Conservation (phyloP, 1,140 invertebrate genomes). For the Helicoverpa armigera region DNA sequence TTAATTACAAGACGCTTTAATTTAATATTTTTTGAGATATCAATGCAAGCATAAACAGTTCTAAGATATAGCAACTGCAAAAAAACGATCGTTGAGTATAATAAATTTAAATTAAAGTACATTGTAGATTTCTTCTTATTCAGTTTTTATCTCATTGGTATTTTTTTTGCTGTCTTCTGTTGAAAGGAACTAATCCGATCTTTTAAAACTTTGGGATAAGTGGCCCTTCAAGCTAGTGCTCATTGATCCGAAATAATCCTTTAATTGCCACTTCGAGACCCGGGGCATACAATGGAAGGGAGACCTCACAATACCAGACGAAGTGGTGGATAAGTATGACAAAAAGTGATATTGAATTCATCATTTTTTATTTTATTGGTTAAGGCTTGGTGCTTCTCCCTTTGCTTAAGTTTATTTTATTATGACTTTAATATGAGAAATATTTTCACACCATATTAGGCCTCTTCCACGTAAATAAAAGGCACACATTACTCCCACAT, state of each 20-base stretch:
- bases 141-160: background rate
- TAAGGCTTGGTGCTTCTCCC: background rate
- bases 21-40: too few species aligned
- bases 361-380: too few species aligned
- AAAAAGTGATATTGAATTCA: background rate
- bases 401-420: background rate
- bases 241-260: constrained; percentile 21
- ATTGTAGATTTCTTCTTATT: background rate
- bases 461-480: background rate
- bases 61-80: too few species aligned
- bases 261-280: background rate
- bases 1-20: too few species aligned
- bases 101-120: too few species aligned
- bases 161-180: background rate
- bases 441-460: background rate
- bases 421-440: background rate
- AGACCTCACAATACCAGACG: too few species aligned
- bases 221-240: background rate
- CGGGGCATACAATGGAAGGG: background rate
- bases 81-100: too few species aligned
- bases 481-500: background rate
- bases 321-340: too few species aligned
- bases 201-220: background rate
- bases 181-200: background rate
- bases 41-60: too few species aligned